Base-by-base conservation (phyloP, 2,888 invertebrate genomes). In the Dendrolimus houi region DNA sequence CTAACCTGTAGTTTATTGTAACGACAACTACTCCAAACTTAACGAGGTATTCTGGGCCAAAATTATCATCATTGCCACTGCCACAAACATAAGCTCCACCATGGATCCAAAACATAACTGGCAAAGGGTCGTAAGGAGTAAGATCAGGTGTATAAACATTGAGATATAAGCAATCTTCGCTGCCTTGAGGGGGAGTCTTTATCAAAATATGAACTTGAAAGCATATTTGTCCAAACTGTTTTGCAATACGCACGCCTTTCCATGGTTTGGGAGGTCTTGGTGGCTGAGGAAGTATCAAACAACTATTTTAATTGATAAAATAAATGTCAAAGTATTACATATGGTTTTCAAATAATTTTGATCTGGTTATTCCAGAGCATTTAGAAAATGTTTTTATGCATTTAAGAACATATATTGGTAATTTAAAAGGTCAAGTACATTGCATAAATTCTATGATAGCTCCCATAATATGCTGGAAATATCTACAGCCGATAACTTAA, bases 151-250 rank as follows among this genome's bases (percentile, higher is more conserved):
- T 68, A 57, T 83, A 82, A 0, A 83, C 71, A 57, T 83, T 83
- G 3, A 83, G 68, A 59, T 76, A 81, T 6, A 83, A 65, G 55
- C 81, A 82, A 61, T 83, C 81, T 64, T 83, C 83, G 54, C 67
- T 72, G 1, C 83, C 82, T 0, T 59, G 57, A 2, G 67, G 55
- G 0, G 59, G 7, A 1, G 54, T 41, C 0, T 60, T 58, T 7
- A 58, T 56, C 55, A 9, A 67, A 52, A 41, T 29, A 29, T 29
- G 29, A 12, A 69, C 64, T 60, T 85, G 85, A 52, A 68, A 72
- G 52, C 81, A 81, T 0, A 69, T 61, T 0, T 67, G 59, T 2
- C 79, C 81, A 40, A 77, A 78, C 52, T 73, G 59, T 2, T 64
- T 73, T 1, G 86, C 83, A 52, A 63, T 71, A 14, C 77, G 71